These are phyloP conservation scores for Laspeyria flexula DNA, from an alignment of 2,888 invertebrate species.

Conservation along the genomic window DNA sequence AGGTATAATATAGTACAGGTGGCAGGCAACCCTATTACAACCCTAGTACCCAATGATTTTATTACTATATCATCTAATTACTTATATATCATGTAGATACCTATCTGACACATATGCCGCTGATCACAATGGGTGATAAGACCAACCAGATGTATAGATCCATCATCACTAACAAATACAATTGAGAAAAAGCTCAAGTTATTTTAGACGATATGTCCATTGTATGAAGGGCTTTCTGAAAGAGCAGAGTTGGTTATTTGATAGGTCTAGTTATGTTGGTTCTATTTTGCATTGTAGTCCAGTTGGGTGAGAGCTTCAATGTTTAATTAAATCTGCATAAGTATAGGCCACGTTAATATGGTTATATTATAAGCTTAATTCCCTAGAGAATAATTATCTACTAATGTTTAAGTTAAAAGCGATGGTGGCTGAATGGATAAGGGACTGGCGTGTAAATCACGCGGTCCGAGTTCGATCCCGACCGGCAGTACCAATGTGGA, in stretches of 20 bases:
- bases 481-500: too few species aligned
- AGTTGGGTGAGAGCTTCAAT: background rate
- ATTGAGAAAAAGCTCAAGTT: background rate
- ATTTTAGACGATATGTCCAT: slow-evolving; percentile 6
- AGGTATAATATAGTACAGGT: too few species aligned
- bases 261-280: slow-evolving; percentile 4
- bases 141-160: slow-evolving; percentile 28
- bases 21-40: too few species aligned
- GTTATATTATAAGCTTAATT: too few species aligned
- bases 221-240: background rate
- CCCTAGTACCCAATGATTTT: slow-evolving; percentile 72
- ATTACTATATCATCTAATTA: slow-evolving; percentile 82
- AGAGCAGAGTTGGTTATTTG: background rate
- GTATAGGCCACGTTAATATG: background rate
- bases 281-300: background rate
- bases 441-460: too few species aligned
- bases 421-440: too few species aligned
- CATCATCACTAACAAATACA: background rate
- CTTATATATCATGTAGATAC: slow-evolving; percentile 62
- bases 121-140: slow-evolving; percentile 63
- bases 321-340: background rate
- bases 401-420: too few species aligned
- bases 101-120: slow-evolving; percentile 72
- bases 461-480: too few species aligned
- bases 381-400: too few species aligned